Conservation (phyloP, 2,888 invertebrate genomes). For the Himalopsyche tibetana region DNA sequence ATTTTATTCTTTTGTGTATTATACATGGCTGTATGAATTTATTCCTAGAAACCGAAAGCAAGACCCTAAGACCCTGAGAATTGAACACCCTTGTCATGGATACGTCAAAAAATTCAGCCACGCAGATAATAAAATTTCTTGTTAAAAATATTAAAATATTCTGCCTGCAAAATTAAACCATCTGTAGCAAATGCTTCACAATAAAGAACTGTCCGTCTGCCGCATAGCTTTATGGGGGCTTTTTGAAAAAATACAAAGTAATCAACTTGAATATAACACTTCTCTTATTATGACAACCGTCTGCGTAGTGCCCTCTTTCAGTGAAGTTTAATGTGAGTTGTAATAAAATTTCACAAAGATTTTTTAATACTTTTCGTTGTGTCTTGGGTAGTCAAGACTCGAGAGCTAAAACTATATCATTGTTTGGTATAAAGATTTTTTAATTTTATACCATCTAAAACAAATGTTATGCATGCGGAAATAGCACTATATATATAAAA, state of each 20-base stretch:
- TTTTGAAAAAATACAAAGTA: slow-evolving; percentile 1
- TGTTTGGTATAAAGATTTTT: no score
- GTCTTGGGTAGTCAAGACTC: no score
- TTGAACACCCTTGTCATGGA: slow-evolving; percentile 16
- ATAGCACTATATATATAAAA: no score
- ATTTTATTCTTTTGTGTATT: no score
- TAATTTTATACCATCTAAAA: no score
- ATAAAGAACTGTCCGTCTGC: slow-evolving; percentile 42
- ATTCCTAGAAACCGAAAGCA: not conserved
- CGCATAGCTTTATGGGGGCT: slow-evolving; percentile 2
- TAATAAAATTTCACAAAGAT: not conserved
- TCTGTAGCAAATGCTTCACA: slow-evolving; percentile 33
- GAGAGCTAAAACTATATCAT: no score
- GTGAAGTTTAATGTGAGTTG: not conserved
- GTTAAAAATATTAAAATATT: slow-evolving; percentile 41
- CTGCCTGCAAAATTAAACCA: slow-evolving; percentile 21
- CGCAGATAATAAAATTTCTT: slow-evolving; percentile 22
- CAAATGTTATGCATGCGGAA: no score
- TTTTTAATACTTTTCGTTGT: no score
- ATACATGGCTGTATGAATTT: no score
- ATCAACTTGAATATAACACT: slow-evolving; percentile 40
- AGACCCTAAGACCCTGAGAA: no score
- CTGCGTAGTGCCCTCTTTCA: not conserved
- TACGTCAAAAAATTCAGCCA: not conserved
- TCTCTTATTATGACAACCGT: slow-evolving; percentile 14